Base-by-base conservation (phyloP, 2,113 vertebrate genomes). In the Gymnogyps californianus region DNA sequence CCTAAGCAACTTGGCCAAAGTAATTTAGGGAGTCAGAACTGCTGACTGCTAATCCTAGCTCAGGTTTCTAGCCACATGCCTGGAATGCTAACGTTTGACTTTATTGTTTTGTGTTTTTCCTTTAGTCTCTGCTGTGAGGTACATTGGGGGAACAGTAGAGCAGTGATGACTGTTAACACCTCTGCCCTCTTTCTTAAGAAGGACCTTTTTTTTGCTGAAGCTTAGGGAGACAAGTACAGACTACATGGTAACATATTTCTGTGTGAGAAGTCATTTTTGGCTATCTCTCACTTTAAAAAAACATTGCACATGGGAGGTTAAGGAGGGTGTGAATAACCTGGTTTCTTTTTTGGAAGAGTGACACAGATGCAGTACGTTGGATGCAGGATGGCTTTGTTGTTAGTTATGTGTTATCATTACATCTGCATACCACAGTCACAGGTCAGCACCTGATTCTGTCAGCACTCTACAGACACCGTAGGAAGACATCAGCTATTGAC, bases 21-120 rank as follows among this genome's bases (percentile, higher is more conserved):
- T 78, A 70, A 81, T 62, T 90, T 57, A 77, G 84, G 87, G 83
- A 94, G 74, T 90, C 71, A 92, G 67, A 90, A 92, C 59, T 90
- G 71, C 95, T 92, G 76, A 78, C 55, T 93, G 76, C 71, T 94
- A 90, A 90, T 90, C 62, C 51, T 62, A 88, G 62, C 78, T 96
- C 87, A 87, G 32, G 38, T 95, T 97, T 94, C 93, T 88, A 92
- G 55, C 76, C 83, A 46, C 28, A 70, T 81, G 38, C 46, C 32
- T 3, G 3, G 51, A 83, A 83, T 47, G 55, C 55, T 95, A 91
- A 72, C 0, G 0, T 74, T 78, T 93, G 65, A 42, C 61, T 58
- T 85, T 88, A 64, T 24, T 32, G 40, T 47, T 86, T 80, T 69
- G 19, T 64, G 19, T 57, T 89, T 88, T 94, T 42, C 28, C 4